Base-by-base conservation (phyloP, 2,888 invertebrate genomes). In the Hermaeophaga mercurialis region DNA sequence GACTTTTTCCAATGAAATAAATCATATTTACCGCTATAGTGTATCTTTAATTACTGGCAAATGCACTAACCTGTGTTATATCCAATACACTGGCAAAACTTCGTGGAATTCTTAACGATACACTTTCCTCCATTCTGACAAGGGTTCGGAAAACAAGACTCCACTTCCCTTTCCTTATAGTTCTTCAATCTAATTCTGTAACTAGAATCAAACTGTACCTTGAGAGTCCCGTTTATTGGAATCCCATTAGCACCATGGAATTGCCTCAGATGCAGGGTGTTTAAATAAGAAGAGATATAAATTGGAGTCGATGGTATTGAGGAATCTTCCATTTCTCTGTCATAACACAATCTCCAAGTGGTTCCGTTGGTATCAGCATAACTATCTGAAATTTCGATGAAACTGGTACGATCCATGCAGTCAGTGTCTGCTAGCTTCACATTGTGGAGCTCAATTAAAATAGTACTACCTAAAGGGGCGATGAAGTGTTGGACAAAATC, bases 311-410 rank as follows among this genome's bases (percentile, higher is more conserved):
- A 63, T 1, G 74, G 66, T 12, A 71, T 67, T 28, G 73, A 66
- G 58, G 73, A 39, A 77, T 76, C 68, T 67, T 77, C 69, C 2
- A 58, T 63, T 2, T 66, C 67, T 2, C 67, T 62, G 28, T 75
- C 71, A 59, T 80, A 81, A 69, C 89, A 89, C 22, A 89, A 78
- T 22, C 80, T 81, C 88, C 88, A 89, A 48, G 81, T 79, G 0
- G 88, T 87, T 26, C 88, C 88, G 73, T 88, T 88, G 64, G 79
- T 79, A 67, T 88, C 88, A 0, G 87, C 84, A 75, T 89, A 89
- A 73, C 84, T 86, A 74, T 89, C 89, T 65, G 79, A 81, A 12
- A 79, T 73, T 69, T 79, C 78, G 12, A 79, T 70, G 7, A 70
- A 24, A 9, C 70, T 69, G 44, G 65, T 54, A 17, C 62, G 63